Percentiles rank a stretch among this genome's conserved stretches.
Conservation (phyloP, 2,888 invertebrate genomes). For the Hyppa rectilinea region DNA sequence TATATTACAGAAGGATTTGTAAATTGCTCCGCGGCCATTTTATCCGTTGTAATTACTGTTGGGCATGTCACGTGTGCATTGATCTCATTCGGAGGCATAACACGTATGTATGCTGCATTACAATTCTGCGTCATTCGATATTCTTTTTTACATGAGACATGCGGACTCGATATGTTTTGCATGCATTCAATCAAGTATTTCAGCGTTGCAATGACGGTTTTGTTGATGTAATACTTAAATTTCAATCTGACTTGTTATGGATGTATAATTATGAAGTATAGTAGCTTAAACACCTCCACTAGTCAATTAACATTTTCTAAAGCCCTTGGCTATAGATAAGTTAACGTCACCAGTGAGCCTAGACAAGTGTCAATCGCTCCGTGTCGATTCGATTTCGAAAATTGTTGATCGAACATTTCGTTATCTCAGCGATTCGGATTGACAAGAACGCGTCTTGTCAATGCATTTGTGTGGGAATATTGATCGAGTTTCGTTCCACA, state of each 20-base stretch:
- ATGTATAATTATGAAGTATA: not conserved
- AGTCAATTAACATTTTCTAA: not conserved
- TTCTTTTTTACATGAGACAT: not conserved
- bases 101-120: not conserved
- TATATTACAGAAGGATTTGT: not conserved
- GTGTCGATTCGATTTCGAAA: no score
- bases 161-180: not conserved
- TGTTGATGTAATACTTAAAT: not conserved
- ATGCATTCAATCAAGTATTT: not conserved
- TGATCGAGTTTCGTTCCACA: no score
- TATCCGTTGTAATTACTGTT: conserved; percentile 16
- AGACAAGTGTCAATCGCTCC: no score
- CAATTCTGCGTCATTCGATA: not conserved
- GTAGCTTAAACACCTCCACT: not conserved
- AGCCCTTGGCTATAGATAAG: not conserved
- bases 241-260: not conserved
- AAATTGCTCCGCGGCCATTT: conserved; percentile 3
- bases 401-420: no score
- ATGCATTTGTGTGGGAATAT: no score
- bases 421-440: no score
- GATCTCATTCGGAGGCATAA: conserved; percentile 21
- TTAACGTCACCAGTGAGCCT: no score
- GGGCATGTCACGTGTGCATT: not conserved
- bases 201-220: not conserved
- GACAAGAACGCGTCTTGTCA: no score